Percentiles rank a stretch among this genome's conserved stretches.
Evolutionary conservation across 2,113 vertebrate species (phyloP).

Genomic region (Cyprinodon tularosa): DNA sequence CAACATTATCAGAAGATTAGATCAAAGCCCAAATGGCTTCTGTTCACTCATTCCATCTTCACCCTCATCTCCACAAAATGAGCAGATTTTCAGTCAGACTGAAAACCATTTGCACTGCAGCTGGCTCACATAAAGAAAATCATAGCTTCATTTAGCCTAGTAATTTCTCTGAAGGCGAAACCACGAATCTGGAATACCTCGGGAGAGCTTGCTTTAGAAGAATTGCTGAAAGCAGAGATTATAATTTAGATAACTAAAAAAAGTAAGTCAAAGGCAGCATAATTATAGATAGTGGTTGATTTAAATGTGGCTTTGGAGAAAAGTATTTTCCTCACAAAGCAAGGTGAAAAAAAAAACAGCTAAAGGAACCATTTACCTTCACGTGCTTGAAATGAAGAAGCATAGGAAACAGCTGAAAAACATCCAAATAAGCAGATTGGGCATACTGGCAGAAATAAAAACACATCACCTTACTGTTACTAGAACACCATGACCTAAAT

Average conservation of each 20-base stretch:
- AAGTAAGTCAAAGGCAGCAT: conserved; percentile 40
- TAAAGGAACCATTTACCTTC: conserved; percentile 35
- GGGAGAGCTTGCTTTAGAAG: conserved; percentile 53
- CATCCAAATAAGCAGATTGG: conserved; percentile 1
- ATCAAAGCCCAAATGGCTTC: conserved; percentile 45
- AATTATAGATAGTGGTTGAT: conserved; percentile 58
- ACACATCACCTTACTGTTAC: neutral
- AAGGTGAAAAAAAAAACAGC: conserved; percentile 23
- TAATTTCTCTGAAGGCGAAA: conserved; percentile 68
- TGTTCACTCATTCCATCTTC: conserved; percentile 45
- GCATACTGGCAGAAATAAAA: neutral
- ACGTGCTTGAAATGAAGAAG: conserved; percentile 24
- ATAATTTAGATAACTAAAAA: conserved; percentile 64
- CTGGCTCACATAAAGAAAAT: conserved; percentile 68
- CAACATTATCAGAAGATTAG: conserved; percentile 38
- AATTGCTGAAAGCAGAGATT: conserved; percentile 64
- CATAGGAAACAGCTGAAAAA: conserved; percentile 9
- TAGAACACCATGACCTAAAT: conserved; percentile 45
- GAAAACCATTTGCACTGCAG: conserved; percentile 67
- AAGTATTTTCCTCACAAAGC: conserved; percentile 30
- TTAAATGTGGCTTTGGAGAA: conserved; percentile 58
- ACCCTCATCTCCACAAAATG: conserved; percentile 57
- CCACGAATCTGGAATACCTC: conserved; percentile 58
- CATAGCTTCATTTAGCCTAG: conserved; percentile 73
- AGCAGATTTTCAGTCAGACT: conserved; percentile 61